Percentiles rank a stretch among this genome's conserved stretches.
These are phyloP conservation scores for Bubo blakistoni DNA, from an alignment of 2,113 vertebrate genomes.

Conservation along the genomic window DNA sequence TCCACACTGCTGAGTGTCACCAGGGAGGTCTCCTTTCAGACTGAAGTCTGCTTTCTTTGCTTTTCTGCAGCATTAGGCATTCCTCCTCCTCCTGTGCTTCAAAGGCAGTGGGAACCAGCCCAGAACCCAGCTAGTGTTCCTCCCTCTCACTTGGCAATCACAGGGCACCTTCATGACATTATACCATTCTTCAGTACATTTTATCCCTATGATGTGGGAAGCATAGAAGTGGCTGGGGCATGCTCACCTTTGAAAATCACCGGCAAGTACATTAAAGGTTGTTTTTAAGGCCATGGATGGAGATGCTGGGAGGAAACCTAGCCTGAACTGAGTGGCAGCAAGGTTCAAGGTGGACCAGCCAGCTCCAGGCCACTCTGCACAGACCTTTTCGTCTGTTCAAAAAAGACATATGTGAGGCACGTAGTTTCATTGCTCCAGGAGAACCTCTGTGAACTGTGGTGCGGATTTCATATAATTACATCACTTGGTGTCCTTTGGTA, in stretches of 20 bases:
- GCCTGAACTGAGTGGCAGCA: not conserved
- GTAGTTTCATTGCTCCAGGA: not conserved
- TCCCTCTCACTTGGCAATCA: not conserved
- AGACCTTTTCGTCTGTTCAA: not conserved
- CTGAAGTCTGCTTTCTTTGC: not conserved
- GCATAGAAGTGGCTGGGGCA: not conserved
- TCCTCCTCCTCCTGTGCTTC: not conserved
- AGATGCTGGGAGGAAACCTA: not conserved
- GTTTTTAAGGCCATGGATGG: not conserved
- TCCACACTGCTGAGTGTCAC: not conserved
- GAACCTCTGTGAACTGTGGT: not conserved
- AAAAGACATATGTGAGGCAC: rapidly evolving
- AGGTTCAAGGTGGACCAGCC: not conserved
- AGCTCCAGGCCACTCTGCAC: not conserved
- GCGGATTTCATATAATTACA: not conserved
- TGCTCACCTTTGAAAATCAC: not conserved
- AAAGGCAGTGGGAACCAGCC: not conserved
- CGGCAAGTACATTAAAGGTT: not conserved
- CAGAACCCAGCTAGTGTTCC: not conserved
- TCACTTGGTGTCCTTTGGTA: not conserved
- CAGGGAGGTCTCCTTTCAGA: not conserved
- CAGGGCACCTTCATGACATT: not conserved
- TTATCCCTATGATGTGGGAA: not conserved
- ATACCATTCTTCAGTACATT: not conserved
- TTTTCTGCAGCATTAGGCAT: not conserved